Evolutionary conservation across 2,888 invertebrate species (phyloP), one percentile per base, ranked within the genome.

Genomic region (Epirrhoe alternata): DNA sequence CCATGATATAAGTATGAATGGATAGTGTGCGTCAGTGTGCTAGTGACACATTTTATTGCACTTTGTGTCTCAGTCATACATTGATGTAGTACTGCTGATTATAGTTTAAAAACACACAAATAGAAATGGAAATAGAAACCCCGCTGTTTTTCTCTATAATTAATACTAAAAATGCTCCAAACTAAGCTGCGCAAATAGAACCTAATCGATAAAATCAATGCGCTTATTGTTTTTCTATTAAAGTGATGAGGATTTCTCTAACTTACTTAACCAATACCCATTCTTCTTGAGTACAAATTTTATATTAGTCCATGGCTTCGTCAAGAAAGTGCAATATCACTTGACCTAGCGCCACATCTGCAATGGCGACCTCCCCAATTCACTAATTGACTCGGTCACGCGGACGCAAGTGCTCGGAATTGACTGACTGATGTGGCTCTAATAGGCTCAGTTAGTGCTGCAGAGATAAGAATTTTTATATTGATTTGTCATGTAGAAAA

Each of bases 281-380:
- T 12, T 10, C 6, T 49, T 12, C 2, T 12, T 56, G n/a, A 56
- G 17, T 31, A 16, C 16, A 31, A 30, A 10, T 14, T 45, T 3
- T 31, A 5, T n/a, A 8, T 6, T 24, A 38, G 12, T 35, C 51
- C 30, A 24, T 24, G 24, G 30, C 59, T 59, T 66, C 30, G 16
- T 59, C 51, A 55, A 49, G 66, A 49, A 63, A 61, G 60, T 61
- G 67, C 64, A 64, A 57, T 56, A 35, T 64, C 56, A 68, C 42
- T 64, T 68, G 68, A 68, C 68, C 68, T 64, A 57, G 64, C 67
- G 53, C 54, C 68, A 64, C 64, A 61, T 68, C 57, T 64, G 60
- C 63, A 64, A 55, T 38, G 17, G n/a, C 47, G 59, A 63, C 64
- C 67, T 64, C 57, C 58, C 68, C 64, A 68, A 64, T 68, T 68